Evolutionary conservation across 2,888 invertebrate genomes (phyloP), one percentile per base, ranked within the genome.

Genomic region (Theretra japonica): DNA sequence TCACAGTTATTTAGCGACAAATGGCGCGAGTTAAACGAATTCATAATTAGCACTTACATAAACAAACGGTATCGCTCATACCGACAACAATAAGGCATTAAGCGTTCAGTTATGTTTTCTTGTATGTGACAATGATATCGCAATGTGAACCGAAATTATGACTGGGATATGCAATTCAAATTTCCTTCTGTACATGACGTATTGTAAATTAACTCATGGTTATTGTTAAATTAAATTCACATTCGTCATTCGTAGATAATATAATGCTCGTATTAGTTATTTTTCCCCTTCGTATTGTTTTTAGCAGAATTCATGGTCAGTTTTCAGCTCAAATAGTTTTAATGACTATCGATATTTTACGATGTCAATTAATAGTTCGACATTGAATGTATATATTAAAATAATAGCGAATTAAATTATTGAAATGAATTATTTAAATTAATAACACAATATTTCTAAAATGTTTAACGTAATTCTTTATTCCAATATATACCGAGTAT

Each of bases 81-180:
- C 48, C 48, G 65, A 65, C 65, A 65, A 65, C 65, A 65, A 62
- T 62, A 62, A 15, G 48, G 65, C n/a, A 60, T 33, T 60, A 60
- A 50, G 6, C 23, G 23, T 65, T 65, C 15, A 65, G 23, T 48
- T 48, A 48, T 48, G 65, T 65, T 65, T 65, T 65, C 65, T 65
- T 65, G 23, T 17, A 17, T 17, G 23, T 21, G 41, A 41, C 53
- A 53, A 21, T 48, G 65, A 65, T 21, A 65, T 41, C 21, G 23
- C 17, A 21, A 41, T 30, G 7, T 23, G 48, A 65, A 48, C 23
- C 23, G 48, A 65, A 48, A 48, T 33, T 65, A 23, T 17, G 48
- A 6, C 65, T 21, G 6, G 17, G 2, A n/a, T n/a, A 11, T 33
- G 8, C 0, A n/a, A 8, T 30, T 60, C 28, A 4, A 33, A 33